Conservation (phyloP, 2,113 vertebrate genomes). For the Brachyhypopomus gauderio region DNA sequence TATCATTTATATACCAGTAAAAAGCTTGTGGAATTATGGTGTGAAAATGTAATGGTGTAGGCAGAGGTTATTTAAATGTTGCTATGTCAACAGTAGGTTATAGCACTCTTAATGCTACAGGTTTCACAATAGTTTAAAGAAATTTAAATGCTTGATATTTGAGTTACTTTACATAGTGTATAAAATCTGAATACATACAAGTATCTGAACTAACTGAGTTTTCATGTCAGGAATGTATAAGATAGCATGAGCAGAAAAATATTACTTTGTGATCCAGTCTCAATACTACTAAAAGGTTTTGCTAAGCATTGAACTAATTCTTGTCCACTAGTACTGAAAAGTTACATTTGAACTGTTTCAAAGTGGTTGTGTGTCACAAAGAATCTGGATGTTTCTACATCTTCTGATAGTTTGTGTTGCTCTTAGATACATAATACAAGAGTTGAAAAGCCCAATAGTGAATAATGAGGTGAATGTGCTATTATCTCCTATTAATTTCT, state of each 20-base stretch:
- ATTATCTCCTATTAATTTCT: constrained; percentile 29
- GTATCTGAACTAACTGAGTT: constrained; percentile 29
- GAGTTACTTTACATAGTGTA: constrained; percentile 29
- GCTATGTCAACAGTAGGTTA: neutral
- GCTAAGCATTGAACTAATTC: constrained; percentile 38
- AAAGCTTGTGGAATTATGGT: neutral
- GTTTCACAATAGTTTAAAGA: neutral
- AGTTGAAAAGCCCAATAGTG: constrained; percentile 12
- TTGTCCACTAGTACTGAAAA: constrained; percentile 36
- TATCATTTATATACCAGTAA: constrained; percentile 5
- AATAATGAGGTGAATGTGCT: constrained; percentile 11
- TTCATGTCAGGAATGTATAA: constrained; percentile 24
- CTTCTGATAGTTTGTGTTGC: constrained; percentile 45
- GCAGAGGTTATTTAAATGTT: constrained; percentile 33
- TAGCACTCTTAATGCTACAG: neutral
- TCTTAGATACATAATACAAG: constrained; percentile 31
- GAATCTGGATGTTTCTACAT: constrained; percentile 17
- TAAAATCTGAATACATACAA: constrained; percentile 30
- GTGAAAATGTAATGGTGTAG: constrained; percentile 3
- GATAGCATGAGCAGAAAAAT: constrained; percentile 35
- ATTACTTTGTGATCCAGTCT: constrained; percentile 30
- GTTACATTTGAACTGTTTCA: constrained; percentile 43
- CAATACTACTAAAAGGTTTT: constrained; percentile 42
- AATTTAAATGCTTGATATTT: constrained; percentile 30
- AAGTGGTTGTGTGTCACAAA: constrained; percentile 39